Evolutionary conservation across 2,797 vertebrate species (phyloP).

Genomic region (Paratrypauchen microcephalus): DNA sequence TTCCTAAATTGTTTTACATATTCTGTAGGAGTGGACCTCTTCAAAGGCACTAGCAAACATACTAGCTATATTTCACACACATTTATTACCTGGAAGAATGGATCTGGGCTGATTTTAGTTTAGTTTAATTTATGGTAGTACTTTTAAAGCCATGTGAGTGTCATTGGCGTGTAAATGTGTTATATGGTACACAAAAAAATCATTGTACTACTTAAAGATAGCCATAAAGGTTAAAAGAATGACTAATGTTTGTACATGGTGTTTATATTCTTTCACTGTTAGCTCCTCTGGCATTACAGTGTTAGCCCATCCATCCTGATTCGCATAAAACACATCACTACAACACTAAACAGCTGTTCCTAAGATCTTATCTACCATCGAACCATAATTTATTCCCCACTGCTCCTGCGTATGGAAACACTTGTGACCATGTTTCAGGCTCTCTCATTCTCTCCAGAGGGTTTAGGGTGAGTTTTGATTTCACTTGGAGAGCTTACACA

Average conservation of each 20-base stretch:
- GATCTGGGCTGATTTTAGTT: not conserved
- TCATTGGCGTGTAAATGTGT: not conserved
- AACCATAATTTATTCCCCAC: slow-evolving; percentile 14
- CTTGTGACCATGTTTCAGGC: slow-evolving; percentile 38
- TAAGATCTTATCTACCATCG: not conserved
- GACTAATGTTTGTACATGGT: too few relatives aligned
- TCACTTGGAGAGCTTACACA: slow-evolving; percentile 67
- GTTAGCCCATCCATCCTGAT: not conserved
- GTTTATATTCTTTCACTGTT: not conserved
- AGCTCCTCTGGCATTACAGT: not conserved
- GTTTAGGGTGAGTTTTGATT: slow-evolving; percentile 66
- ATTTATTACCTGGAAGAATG: too few relatives aligned
- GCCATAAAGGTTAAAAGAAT: not conserved
- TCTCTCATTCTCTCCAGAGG: slow-evolving; percentile 38
- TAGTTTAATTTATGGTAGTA: not conserved
- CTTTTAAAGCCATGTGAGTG: not conserved
- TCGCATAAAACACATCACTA: not conserved
- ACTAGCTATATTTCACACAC: not conserved
- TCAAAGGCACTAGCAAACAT: not conserved
- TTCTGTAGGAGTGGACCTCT: not conserved
- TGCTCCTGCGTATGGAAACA: slow-evolving; percentile 13
- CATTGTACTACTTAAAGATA: not conserved
- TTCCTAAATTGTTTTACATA: not conserved
- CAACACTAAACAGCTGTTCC: slow-evolving; percentile 6
- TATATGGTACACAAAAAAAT: not conserved